Conservation (phyloP, 2,113 vertebrate species). For the Canis aureus region DNA sequence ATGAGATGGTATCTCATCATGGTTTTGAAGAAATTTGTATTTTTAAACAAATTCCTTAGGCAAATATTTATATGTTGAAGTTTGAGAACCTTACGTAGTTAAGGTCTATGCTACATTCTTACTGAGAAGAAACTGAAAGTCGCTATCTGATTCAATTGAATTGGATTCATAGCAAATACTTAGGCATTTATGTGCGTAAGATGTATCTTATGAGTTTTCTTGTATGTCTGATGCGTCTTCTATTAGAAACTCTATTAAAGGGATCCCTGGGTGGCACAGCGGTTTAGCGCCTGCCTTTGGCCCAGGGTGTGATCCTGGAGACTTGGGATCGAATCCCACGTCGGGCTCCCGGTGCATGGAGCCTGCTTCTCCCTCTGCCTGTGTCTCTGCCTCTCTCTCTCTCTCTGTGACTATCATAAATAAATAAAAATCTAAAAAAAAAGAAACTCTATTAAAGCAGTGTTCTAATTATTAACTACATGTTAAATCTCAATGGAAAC, state of each 20-base stretch:
- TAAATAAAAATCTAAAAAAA: too few relatives aligned
- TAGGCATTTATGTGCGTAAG: neutral
- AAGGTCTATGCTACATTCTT: neutral
- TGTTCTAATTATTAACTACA: slow-evolving; percentile 11
- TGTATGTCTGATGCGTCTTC: neutral
- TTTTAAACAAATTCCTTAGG: neutral
- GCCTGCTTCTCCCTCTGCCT: too few relatives aligned
- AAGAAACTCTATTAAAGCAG: neutral
- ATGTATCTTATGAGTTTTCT: neutral
- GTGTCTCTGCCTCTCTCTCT: too few relatives aligned
- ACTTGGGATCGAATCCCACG: too few relatives aligned
- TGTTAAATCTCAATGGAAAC: neutral
- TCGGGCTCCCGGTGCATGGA: too few relatives aligned
- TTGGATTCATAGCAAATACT: neutral
- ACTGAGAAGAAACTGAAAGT: neutral
- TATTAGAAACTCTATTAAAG: neutral
- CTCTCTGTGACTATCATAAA: too few relatives aligned
- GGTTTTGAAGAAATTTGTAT: neutral
- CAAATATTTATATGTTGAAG: neutral
- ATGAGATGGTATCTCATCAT: too few relatives aligned
- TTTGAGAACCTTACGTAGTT: neutral
- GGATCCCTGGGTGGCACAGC: too few relatives aligned
- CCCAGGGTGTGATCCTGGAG: too few relatives aligned
- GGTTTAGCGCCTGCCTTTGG: too few relatives aligned
- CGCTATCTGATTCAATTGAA: neutral